A percentile compares a stretch with the other conserved stretches of the same genome.
Evolutionary conservation across 2,797 vertebrate genomes (phyloP).

Genomic region (Poeciliopsis infans): DNA sequence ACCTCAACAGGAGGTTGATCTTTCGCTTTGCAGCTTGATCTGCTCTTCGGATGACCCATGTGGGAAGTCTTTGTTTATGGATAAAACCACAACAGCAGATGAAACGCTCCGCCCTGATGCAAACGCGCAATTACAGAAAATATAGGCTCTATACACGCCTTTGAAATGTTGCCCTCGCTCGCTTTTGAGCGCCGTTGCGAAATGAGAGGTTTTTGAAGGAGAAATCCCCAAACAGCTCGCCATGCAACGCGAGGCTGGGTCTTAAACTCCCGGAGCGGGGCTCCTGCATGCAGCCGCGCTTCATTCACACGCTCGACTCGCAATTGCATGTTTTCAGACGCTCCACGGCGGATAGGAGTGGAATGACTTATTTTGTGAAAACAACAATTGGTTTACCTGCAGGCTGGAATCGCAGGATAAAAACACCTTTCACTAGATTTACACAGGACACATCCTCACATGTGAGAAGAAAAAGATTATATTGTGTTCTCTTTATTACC

Average conservation of each 20-base stretch:
- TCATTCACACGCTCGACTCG: neutral
- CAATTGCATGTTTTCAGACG: conserved; percentile 3
- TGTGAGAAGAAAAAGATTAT: neutral
- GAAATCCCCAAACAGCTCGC: conserved; percentile 10
- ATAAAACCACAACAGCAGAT: neutral
- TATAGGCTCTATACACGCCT: neutral
- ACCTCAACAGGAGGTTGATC: neutral
- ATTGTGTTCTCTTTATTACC: neutral
- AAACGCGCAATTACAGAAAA: conserved; percentile 5
- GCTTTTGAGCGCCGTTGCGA: neutral
- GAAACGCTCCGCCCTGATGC: neutral
- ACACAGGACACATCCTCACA: neutral
- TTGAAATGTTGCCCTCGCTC: neutral
- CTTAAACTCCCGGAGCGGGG: conserved; percentile 1
- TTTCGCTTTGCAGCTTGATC: neutral
- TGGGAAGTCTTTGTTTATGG: neutral
- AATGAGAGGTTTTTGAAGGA: neutral
- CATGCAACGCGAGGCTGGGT: conserved; percentile 7
- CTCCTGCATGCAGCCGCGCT: conserved; percentile 3
- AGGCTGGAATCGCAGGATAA: neutral
- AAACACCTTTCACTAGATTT: conserved; percentile 2
- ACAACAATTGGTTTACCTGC: conserved; percentile 4
- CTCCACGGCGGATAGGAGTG: conserved; percentile 3
- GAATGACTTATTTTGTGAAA: conserved; percentile 7
- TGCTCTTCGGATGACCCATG: neutral